Conservation (phyloP, 2,797 vertebrate genomes). For the Anas capensis region DNA sequence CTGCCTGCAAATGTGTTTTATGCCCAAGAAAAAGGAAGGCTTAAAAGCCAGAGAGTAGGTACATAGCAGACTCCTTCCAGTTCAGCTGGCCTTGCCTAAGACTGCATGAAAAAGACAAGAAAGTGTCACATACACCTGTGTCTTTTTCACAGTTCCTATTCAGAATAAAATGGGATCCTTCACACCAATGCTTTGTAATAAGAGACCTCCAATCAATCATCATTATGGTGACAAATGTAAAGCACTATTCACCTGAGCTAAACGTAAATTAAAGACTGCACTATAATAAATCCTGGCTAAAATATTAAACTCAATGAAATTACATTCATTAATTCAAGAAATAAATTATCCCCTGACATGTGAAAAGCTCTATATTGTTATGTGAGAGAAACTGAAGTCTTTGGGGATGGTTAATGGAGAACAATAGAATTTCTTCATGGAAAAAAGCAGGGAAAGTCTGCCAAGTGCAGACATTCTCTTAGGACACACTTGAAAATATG, state of each 20-base stretch:
- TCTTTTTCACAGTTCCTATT: neutral
- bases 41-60: neutral
- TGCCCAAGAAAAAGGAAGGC: neutral
- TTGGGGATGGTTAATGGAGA: neutral
- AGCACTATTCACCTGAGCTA: slow-evolving; percentile 22
- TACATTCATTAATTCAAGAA: slow-evolving; percentile 39
- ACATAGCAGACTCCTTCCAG: neutral
- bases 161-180: neutral
- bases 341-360: slow-evolving; percentile 15
- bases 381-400: neutral
- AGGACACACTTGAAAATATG: neutral
- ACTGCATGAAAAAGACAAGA: neutral
- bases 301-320: slow-evolving; percentile 48
- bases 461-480: neutral
- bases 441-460: neutral
- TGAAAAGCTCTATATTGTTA: neutral
- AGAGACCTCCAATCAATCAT: slow-evolving; percentile 22
- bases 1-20: neutral
- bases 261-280: neutral
- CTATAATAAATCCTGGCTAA: slow-evolving; percentile 43
- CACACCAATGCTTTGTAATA: neutral
- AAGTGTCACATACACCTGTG: neutral
- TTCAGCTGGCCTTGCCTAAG: neutral
- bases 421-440: neutral
- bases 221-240: slow-evolving; percentile 12